Evolutionary conservation across 2,113 vertebrate species (phyloP), one percentile per base, ranked within the genome.

Genomic region (Upupa epops): DNA sequence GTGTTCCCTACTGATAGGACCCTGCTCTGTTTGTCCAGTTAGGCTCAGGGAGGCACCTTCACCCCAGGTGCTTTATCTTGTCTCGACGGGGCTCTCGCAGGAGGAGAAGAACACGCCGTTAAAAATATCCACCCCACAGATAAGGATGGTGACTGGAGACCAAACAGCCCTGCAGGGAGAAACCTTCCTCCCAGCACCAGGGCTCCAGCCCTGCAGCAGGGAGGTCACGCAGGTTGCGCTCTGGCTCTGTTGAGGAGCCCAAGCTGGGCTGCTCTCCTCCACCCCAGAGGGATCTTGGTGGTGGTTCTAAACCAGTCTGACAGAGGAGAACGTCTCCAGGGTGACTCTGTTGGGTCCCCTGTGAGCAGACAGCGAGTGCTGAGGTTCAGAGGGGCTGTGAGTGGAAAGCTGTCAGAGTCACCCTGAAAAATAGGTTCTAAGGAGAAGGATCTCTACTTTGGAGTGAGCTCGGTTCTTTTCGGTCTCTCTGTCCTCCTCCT

Each of bases 71-170:
- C 3, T 2, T 72, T 95, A 87, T 94, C 92, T 93, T 92, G 64
- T 89, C 92, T 88, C 49, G 32, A 81, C 88, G 69, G 29, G 87
- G 89, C 42, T 1, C 86, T 94, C 84, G 86, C 83, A 92, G 78
- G 74, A 81, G 83, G 52, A 90, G 90, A 90, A 91, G 92, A 83
- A 95, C 87, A 94, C 74, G 73, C 88, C 88, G 92, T 95, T 95
- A 93, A 92, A 95, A 93, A 95, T 86, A 93, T 34, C 86, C 80
- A 77, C 85, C 89, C 31, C 12, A 1, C 89, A 82, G 92, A 94
- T 92, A 93, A 96, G 86, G 28, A 0, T 84, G 91, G 52, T 93
- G 79, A 74, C 79, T 81, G 92, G 95, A 96, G 93, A 90, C 94
- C 95, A 96, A 90, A 88, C 66, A 68, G 81, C 59, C 66, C 86